Percentiles rank a stretch among this genome's conserved stretches.
These are phyloP conservation scores for Macrochelys suwanniensis DNA, from an alignment of 2,797 vertebrate genomes.

Conservation along the genomic window DNA sequence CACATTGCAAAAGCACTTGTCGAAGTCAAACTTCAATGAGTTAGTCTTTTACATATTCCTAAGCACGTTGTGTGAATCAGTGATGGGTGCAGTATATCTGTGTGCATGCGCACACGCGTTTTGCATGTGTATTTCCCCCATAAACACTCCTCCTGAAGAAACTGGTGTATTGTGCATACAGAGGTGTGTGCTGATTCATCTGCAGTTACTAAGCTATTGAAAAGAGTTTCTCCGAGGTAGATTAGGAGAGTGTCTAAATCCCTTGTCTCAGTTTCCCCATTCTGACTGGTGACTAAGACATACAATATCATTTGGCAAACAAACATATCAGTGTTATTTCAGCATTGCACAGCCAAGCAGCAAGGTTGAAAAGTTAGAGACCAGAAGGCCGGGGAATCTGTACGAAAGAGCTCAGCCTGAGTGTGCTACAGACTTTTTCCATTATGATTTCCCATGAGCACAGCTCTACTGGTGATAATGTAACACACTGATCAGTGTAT, in stretches of 20 bases:
- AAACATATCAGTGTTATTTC: conserved; percentile 17
- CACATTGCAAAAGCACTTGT: neutral
- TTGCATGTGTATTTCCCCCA: neutral
- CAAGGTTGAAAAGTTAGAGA: neutral
- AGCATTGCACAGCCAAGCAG: conserved; percentile 16
- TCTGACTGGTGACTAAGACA: conserved; percentile 3
- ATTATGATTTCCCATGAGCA: neutral
- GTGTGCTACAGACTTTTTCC: neutral
- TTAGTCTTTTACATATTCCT: neutral
- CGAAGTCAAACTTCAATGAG: neutral
- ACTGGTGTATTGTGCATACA: neutral
- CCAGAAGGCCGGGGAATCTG: neutral
- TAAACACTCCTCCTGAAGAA: neutral
- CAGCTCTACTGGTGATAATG: neutral
- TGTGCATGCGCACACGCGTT: neutral
- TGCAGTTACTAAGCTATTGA: neutral
- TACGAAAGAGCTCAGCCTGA: neutral
- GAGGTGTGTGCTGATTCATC: conserved; percentile 6
- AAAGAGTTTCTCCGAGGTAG: conserved; percentile 36
- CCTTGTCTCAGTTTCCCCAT: conserved; percentile 28
- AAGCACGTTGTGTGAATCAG: neutral
- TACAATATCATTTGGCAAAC: conserved; percentile 24
- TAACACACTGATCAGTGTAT: neutral
- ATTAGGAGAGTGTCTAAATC: conserved; percentile 48
- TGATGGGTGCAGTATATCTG: neutral